Percentiles rank a stretch among this genome's conserved stretches.
Evolutionary conservation across 2,113 vertebrate genomes (phyloP).

Genomic region (Phrynosoma platyrhinos): DNA sequence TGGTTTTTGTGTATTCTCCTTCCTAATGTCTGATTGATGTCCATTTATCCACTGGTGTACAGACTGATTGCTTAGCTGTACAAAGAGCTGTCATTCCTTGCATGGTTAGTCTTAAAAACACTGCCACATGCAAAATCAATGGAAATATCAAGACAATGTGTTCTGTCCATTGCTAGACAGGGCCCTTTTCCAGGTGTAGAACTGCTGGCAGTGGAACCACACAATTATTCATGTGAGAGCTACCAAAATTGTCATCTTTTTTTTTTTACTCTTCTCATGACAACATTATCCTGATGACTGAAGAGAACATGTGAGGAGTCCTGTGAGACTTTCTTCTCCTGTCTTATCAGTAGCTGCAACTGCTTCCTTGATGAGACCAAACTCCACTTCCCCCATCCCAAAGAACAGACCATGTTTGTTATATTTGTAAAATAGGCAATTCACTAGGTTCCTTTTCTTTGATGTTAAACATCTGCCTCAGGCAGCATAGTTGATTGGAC

Average conservation of each 20-base stretch:
- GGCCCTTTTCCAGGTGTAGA: not conserved
- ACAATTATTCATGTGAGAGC: slow-evolving; percentile 11
- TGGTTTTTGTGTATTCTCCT: too few relatives aligned
- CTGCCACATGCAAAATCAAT: not conserved
- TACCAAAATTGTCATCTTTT: not conserved
- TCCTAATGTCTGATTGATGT: too few relatives aligned
- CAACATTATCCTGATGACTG: slow-evolving; percentile 2
- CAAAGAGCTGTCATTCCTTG: not conserved
- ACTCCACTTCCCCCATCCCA: not conserved
- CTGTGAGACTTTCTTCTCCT: not conserved
- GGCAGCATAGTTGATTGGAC: not conserved
- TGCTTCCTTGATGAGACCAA: not conserved
- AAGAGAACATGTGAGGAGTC: not conserved
- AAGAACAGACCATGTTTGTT: not conserved
- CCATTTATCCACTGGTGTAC: not conserved
- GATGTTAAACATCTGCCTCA: not conserved
- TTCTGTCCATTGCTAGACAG: not conserved
- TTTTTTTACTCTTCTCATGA: not conserved
- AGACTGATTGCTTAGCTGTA: not conserved
- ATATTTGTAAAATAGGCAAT: not conserved
- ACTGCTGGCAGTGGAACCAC: not conserved
- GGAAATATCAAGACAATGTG: not conserved
- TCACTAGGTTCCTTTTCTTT: not conserved
- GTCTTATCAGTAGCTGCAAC: not conserved
- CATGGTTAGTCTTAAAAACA: not conserved